These are phyloP conservation scores for Barbus barbus DNA, from an alignment of 2,113 vertebrate species.

Conservation along the genomic window DNA sequence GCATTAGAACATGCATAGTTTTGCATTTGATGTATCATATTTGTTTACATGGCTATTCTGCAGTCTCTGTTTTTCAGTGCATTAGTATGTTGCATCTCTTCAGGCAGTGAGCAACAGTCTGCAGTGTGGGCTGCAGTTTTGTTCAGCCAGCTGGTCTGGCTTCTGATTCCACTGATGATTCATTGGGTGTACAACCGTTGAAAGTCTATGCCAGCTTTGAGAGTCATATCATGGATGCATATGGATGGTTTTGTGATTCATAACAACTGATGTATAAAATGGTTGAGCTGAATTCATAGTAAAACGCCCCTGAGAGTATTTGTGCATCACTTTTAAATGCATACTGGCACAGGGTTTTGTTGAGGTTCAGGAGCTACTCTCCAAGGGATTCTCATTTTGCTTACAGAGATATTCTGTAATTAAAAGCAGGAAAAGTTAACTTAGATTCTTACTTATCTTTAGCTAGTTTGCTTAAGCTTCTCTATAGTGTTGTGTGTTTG, in stretches of 20 bases:
- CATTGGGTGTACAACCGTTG: not conserved
- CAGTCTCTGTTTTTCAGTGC: not conserved
- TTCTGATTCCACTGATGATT: conserved; percentile 27
- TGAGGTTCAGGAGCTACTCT: not conserved
- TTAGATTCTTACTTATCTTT: not conserved
- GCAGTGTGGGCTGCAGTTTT: conserved; percentile 23
- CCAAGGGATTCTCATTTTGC: not conserved
- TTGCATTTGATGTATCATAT: too few relatives aligned
- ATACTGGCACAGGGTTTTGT: not conserved
- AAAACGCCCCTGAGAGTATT: not conserved
- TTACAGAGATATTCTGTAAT: not conserved
- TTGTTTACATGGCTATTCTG: not conserved
- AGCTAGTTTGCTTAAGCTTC: not conserved
- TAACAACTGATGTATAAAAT: not conserved
- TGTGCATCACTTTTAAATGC: conserved; percentile 2
- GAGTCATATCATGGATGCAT: not conserved
- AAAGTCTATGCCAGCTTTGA: not conserved
- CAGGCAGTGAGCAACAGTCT: not conserved
- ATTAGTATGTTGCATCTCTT: not conserved
- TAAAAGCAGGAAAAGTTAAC: not conserved
- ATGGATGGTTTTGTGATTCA: not conserved
- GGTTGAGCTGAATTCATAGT: not conserved
- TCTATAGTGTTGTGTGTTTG: not conserved
- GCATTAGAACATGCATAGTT: not conserved
- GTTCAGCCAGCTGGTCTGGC: conserved; percentile 29